phyloP scores from a whole-genome alignment of 1,140 invertebrate species.

The Zaprionus taronus region DNA sequence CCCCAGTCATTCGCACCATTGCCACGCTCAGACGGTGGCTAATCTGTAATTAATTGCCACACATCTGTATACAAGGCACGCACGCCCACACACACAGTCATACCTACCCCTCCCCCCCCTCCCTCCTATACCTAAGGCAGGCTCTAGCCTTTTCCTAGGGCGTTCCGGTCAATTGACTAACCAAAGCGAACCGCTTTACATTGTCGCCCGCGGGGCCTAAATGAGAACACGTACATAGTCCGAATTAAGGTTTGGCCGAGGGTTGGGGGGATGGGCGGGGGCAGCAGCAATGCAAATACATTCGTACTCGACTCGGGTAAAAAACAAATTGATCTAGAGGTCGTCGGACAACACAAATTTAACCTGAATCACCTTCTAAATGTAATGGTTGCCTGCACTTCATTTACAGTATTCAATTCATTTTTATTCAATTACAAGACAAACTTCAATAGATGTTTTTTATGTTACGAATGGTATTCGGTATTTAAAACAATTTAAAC shows the following conservation, averaged over 20 bases:
- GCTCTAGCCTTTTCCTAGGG: constrained; percentile 15
- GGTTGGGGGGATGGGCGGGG: background rate
- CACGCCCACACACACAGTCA: constrained; percentile 25
- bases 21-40: constrained; percentile 59
- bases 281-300: constrained; percentile 1
- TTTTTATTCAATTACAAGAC: background rate
- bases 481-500: too few relatives aligned
- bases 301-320: background rate
- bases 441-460: too few relatives aligned
- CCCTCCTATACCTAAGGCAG: background rate
- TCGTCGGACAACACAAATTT: background rate
- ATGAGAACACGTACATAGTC: constrained; percentile 30
- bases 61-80: constrained; percentile 71
- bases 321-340: constrained; percentile 1
- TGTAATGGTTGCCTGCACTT: background rate
- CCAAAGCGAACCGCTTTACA: constrained; percentile 27
- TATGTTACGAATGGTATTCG: too few relatives aligned
- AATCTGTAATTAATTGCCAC: constrained; percentile 78
- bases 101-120: background rate
- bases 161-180: constrained; percentile 38
- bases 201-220: constrained; percentile 23
- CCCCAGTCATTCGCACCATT: constrained; percentile 23
- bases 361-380: background rate
- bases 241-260: background rate
- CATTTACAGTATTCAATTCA: background rate